Conservation (phyloP, 2,797 vertebrate species). For the Ceryle rudis region DNA sequence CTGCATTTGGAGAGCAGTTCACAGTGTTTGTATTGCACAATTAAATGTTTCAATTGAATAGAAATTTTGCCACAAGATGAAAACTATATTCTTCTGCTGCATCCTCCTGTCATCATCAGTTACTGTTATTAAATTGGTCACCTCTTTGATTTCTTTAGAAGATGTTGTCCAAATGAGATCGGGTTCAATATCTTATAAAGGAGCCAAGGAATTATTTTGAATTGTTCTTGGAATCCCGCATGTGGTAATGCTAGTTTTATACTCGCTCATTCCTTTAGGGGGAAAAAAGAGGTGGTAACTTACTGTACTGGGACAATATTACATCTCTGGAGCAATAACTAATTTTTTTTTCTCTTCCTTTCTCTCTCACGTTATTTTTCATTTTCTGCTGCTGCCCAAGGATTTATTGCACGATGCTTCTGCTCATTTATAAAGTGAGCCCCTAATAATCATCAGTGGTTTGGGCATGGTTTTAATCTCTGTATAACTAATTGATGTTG, state of each 20-base stretch:
- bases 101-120: neutral
- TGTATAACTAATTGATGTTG: slow-evolving; percentile 27
- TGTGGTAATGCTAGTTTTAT: slow-evolving; percentile 49
- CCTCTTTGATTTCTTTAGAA: slow-evolving; percentile 51
- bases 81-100: neutral
- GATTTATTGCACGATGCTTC: slow-evolving; percentile 48
- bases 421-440: slow-evolving; percentile 57
- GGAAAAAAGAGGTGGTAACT: slow-evolving; percentile 12
- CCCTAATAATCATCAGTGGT: slow-evolving; percentile 15
- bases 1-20: neutral
- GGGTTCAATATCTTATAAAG: slow-evolving; percentile 35
- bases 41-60: neutral
- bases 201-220: slow-evolving; percentile 48
- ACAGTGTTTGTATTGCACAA: neutral
- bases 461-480: slow-evolving; percentile 55
- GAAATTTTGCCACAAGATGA: neutral
- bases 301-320: neutral
- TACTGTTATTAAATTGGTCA: slow-evolving; percentile 15
- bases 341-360: neutral
- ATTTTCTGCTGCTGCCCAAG: slow-evolving; percentile 48
- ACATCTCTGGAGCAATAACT: slow-evolving; percentile 19
- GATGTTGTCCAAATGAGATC: slow-evolving; percentile 31
- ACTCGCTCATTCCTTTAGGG: neutral
- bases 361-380: neutral
- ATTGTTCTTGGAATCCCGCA: neutral